Percentiles rank a stretch among this genome's conserved stretches.
These are phyloP conservation scores for Dipodomys merriami DNA, from an alignment of 2,113 vertebrate genomes.

Conservation along the genomic window DNA sequence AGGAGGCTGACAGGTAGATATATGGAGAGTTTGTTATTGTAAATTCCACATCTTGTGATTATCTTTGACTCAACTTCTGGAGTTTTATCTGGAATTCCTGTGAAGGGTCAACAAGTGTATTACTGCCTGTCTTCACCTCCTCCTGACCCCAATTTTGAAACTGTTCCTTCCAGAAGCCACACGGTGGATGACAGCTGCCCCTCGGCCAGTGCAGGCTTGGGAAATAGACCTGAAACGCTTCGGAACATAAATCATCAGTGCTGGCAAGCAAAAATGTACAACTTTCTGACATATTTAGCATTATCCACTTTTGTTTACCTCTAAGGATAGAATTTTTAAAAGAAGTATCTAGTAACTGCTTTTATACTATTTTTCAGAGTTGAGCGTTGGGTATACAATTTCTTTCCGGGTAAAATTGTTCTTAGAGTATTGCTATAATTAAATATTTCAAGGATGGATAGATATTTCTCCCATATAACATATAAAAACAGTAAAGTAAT, in stretches of 20 bases:
- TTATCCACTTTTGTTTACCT: not conserved
- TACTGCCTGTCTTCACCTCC: constrained; percentile 90
- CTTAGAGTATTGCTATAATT: not conserved
- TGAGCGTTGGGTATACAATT: not conserved
- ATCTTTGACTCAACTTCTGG: constrained; percentile 97
- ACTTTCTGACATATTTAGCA: constrained; percentile 5
- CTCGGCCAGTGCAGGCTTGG: not conserved
- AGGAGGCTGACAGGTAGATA: constrained; percentile 98
- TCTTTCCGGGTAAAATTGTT: not conserved
- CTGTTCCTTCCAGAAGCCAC: constrained; percentile 89
- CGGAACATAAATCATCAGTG: constrained; percentile 50
- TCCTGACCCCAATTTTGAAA: constrained; percentile 89
- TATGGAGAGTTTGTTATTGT: constrained; percentile 99
- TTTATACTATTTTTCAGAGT: constrained; percentile 16
- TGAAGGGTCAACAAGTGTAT: constrained; percentile 91
- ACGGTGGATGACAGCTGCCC: constrained; percentile 72
- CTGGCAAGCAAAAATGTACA: constrained; percentile 37
- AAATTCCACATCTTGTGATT: constrained; percentile 98
- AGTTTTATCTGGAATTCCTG: constrained; percentile 98
- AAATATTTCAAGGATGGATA: not conserved
- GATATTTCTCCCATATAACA: not conserved
- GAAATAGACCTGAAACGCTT: not conserved
- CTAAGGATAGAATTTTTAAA: constrained; percentile 29
- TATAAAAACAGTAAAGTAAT: constrained; percentile 27
- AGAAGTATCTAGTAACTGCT: constrained; percentile 7